phyloP scores from a whole-genome alignment of 2,888 invertebrate species.

The Lycocerus yunnanus region DNA sequence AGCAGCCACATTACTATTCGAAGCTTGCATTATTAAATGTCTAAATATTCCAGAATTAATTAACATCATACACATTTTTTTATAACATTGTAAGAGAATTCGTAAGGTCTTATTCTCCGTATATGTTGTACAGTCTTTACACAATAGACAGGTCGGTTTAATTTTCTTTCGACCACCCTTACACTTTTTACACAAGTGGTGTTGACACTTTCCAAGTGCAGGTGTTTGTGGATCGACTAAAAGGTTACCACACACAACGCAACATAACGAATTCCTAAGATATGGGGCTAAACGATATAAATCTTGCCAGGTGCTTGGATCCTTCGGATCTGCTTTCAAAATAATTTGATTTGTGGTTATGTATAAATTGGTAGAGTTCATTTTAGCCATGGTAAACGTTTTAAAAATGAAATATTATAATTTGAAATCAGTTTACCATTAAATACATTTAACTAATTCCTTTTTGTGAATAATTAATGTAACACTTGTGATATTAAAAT shows the following conservation, averaged over 20 bases:
- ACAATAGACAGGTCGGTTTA: constrained; percentile 83
- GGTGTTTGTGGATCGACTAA: constrained; percentile 83
- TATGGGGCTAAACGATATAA: constrained; percentile 82
- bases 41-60: constrained; percentile 74
- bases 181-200: constrained; percentile 86
- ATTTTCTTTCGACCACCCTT: constrained; percentile 83
- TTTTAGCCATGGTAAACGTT: constrained; percentile 45
- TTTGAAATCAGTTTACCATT: background rate
- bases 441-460: background rate
- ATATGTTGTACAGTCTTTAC: constrained; percentile 82
- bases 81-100: constrained; percentile 84
- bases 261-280: constrained; percentile 84
- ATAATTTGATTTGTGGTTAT: constrained; percentile 81
- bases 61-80: constrained; percentile 84
- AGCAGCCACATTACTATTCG: constrained; percentile 59
- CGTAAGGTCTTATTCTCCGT: constrained; percentile 81
- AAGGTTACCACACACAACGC: constrained; percentile 86
- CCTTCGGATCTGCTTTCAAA: constrained; percentile 72
- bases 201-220: constrained; percentile 77
- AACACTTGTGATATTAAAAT: background rate
- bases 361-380: constrained; percentile 83
- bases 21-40: constrained; percentile 61
- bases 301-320: constrained; percentile 78
- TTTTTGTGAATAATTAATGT: background rate
- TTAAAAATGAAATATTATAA: background rate